These are phyloP conservation scores for Schizotus pectinicornis DNA, from an alignment of 2,888 invertebrate species.

Conservation along the genomic window DNA sequence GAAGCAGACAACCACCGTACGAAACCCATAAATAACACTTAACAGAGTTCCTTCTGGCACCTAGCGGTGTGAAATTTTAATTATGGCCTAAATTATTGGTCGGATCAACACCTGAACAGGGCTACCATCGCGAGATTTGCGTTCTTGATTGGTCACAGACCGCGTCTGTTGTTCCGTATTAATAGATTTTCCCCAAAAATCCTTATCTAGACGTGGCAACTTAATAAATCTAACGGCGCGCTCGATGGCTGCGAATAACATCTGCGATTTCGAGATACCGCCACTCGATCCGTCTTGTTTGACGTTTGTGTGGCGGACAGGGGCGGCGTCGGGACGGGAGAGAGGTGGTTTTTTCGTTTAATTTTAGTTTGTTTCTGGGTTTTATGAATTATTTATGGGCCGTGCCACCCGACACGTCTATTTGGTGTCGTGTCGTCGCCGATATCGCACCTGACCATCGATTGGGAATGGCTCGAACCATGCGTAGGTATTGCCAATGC, in stretches of 20 bases:
- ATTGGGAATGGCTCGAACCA: slow-evolving; percentile 21
- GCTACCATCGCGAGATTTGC: slow-evolving; percentile 8
- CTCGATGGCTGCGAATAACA: slow-evolving; percentile 37
- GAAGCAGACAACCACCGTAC: slow-evolving; percentile 7
- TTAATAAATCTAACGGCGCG: slow-evolving; percentile 28
- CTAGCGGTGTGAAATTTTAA: slow-evolving; percentile 10
- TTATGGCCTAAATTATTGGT: slow-evolving; percentile 8
- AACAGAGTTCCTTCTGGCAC: slow-evolving; percentile 6
- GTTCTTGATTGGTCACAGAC: slow-evolving; percentile 18
- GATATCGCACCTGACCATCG: slow-evolving; percentile 26
- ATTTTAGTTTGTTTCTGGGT: slow-evolving; percentile 29
- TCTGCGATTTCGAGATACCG: slow-evolving; percentile 45
- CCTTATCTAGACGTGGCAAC: slow-evolving; percentile 20
- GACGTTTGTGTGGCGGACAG: slow-evolving; percentile 39
- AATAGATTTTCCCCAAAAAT: slow-evolving; percentile 15
- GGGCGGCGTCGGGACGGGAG: slow-evolving; percentile 29
- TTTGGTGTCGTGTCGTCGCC: slow-evolving; percentile 27
- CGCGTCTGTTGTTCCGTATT: background rate
- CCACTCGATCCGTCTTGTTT: slow-evolving; percentile 46
- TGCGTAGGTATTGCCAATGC: slow-evolving; percentile 28
- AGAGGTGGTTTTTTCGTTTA: slow-evolving; percentile 19
- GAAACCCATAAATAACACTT: slow-evolving; percentile 9
- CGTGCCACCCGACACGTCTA: slow-evolving; percentile 30
- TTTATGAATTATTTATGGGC: slow-evolving; percentile 33
- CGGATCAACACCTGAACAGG: slow-evolving; percentile 16